Evolutionary conservation across 2,888 invertebrate species (phyloP).

Genomic region (Nasonia oneida): DNA sequence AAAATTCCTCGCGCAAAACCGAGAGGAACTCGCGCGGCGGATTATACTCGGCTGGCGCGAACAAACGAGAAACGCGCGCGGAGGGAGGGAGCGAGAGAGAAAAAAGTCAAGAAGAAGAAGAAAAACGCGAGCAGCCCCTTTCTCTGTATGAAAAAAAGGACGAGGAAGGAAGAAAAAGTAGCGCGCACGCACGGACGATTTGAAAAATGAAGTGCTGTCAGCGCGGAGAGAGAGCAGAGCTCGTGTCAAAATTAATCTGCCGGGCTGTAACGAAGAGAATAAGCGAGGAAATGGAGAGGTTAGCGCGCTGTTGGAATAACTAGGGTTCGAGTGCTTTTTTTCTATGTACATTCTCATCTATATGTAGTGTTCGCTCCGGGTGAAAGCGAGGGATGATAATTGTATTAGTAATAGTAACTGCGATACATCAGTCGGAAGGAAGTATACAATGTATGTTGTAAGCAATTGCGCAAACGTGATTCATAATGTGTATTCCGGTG

Average conservation of each 20-base stretch:
- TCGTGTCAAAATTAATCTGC: slow-evolving; percentile 37
- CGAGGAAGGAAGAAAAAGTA: slow-evolving; percentile 8
- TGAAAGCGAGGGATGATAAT: no score
- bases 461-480: no score
- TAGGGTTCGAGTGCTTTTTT: background rate
- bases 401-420: no score
- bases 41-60: slow-evolving; percentile 38
- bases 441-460: no score
- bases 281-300: slow-evolving; percentile 29
- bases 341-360: no score
- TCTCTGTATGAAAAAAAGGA: background rate
- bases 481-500: background rate
- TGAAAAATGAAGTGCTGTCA: slow-evolving; percentile 52
- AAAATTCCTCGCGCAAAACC: background rate
- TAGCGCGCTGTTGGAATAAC: background rate
- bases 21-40: background rate
- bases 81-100: background rate
- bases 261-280: background rate
- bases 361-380: background rate
- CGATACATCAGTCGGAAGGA: no score
- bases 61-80: slow-evolving; percentile 39
- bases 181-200: slow-evolving; percentile 8
- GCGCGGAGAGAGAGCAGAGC: background rate
- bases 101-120: background rate
- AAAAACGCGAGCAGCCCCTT: background rate